Conservation (phyloP, 2,888 invertebrate genomes). For the Synergus laeviventris region DNA sequence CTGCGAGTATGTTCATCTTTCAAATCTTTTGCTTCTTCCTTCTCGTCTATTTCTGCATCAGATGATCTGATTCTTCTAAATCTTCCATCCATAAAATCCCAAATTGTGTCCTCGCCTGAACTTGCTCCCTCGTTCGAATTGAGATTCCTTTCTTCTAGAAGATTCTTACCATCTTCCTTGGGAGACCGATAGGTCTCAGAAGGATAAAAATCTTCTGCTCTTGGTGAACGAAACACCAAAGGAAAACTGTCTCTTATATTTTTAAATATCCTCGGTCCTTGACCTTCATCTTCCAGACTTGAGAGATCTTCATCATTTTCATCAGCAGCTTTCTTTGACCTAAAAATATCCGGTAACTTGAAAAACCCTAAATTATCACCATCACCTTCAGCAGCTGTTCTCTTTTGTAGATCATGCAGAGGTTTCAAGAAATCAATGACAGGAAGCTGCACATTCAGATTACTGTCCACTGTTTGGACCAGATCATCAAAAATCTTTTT, state of each 20-base stretch:
- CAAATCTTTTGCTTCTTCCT: neutral
- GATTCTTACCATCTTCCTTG: neutral
- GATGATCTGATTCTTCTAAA: slow-evolving; percentile 4
- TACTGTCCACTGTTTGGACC: neutral
- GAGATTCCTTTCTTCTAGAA: neutral
- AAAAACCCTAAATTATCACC: neutral
- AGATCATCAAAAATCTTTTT: slow-evolving; percentile 15
- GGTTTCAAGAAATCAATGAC: slow-evolving; percentile 48
- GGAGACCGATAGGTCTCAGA: neutral
- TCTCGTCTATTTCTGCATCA: neutral
- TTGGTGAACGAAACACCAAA: neutral
- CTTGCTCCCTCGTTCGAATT: neutral
- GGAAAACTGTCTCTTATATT: neutral
- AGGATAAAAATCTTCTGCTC: neutral
- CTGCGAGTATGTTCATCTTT: neutral
- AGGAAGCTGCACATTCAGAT: slow-evolving; percentile 45
- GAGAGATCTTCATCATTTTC: neutral
- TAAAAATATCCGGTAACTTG: neutral
- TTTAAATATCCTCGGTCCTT: neutral
- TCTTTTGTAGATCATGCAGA: slow-evolving; percentile 42
- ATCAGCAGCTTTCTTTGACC: neutral
- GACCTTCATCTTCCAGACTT: neutral
- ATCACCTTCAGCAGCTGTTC: slow-evolving; percentile 21
- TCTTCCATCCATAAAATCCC: neutral
- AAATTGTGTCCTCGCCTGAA: neutral